Evolutionary conservation across 2,888 invertebrate species (phyloP).

Genomic region (Cryptocephalus primarius): DNA sequence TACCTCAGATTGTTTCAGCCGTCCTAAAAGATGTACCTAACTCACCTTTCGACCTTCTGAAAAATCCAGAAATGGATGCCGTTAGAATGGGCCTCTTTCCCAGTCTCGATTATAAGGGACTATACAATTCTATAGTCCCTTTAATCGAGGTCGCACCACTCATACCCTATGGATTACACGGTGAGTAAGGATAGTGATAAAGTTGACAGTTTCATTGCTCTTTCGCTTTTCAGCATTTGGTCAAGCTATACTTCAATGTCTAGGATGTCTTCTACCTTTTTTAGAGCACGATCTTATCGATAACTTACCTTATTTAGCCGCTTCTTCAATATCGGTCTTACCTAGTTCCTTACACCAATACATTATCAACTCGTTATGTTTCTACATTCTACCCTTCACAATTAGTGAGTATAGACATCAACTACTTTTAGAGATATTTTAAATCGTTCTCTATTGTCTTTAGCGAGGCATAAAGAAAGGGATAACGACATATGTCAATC

Average conservation of each 20-base stretch:
- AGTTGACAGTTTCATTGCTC: background rate
- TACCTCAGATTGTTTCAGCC: constrained; percentile 43
- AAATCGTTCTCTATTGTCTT: constrained; percentile 5
- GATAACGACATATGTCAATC: constrained; percentile 73
- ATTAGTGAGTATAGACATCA: constrained; percentile 57
- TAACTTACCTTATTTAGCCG: constrained; percentile 87
- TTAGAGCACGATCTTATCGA: constrained; percentile 93
- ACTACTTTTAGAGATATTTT: no score
- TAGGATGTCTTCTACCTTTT: constrained; percentile 92
- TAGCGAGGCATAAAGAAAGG: constrained; percentile 48
- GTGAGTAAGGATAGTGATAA: constrained; percentile 38
- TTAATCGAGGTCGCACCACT: constrained; percentile 89
- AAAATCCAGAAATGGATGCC: constrained; percentile 74
- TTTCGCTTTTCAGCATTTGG: constrained; percentile 65
- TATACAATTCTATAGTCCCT: constrained; percentile 84
- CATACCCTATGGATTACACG: constrained; percentile 77
- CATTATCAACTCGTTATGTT: constrained; percentile 88
- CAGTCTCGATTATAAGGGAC: constrained; percentile 90
- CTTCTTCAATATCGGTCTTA: constrained; percentile 87
- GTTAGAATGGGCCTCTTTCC: constrained; percentile 87
- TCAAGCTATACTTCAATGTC: constrained; percentile 83
- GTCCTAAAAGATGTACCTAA: constrained; percentile 94
- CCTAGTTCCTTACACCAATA: constrained; percentile 87
- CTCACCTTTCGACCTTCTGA: constrained; percentile 84
- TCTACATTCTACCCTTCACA: constrained; percentile 91